These are phyloP conservation scores for Gallinago stenura DNA, from an alignment of 2,797 vertebrate species.

Conservation along the genomic window DNA sequence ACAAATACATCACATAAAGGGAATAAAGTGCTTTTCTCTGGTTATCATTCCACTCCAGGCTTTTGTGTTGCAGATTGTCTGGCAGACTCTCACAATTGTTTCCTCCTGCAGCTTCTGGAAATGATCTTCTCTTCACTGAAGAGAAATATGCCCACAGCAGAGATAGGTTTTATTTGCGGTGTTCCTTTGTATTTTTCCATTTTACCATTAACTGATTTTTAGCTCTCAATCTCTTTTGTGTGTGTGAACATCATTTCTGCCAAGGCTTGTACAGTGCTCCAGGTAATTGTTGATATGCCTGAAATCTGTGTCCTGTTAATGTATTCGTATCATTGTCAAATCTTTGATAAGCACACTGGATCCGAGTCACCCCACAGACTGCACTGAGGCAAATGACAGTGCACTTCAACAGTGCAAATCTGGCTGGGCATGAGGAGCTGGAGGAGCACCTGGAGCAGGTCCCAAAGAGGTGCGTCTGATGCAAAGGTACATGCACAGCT, in stretches of 20 bases:
- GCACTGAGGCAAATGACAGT: background rate
- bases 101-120: constrained; percentile 67
- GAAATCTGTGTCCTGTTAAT: background rate
- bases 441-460: background rate
- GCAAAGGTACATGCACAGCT: background rate
- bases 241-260: background rate
- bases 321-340: background rate
- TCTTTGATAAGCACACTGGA: background rate
- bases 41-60: constrained; percentile 57
- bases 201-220: constrained; percentile 13
- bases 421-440: background rate
- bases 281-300: background rate
- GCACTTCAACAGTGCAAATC: background rate
- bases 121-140: constrained; percentile 41
- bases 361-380: background rate
- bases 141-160: constrained; percentile 38
- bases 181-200: constrained; percentile 42
- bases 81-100: constrained; percentile 44
- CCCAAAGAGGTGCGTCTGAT: background rate
- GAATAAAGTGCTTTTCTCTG: constrained; percentile 42
- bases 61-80: constrained; percentile 46
- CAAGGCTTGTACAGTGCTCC: background rate
- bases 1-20: constrained; percentile 24
- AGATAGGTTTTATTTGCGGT: constrained; percentile 20
- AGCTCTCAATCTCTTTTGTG: background rate